Conservation (phyloP, 2,888 invertebrate species). For the Thecophora atra region DNA sequence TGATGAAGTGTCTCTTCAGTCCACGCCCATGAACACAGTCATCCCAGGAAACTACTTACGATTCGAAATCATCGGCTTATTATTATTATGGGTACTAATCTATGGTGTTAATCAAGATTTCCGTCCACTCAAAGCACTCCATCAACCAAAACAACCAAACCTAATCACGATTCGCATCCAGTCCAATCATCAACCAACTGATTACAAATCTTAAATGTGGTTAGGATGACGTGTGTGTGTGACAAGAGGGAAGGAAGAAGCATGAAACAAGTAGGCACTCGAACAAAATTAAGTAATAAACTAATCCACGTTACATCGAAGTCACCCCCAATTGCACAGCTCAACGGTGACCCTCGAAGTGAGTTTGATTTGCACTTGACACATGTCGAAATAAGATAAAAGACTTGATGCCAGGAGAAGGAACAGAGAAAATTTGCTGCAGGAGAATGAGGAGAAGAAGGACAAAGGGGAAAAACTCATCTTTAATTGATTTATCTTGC, state of each 20-base stretch:
- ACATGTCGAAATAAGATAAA: constrained; percentile 29
- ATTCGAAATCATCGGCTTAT: background rate
- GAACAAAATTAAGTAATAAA: constrained; percentile 13
- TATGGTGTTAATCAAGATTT: background rate
- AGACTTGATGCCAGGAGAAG: background rate
- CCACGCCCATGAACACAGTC: no score
- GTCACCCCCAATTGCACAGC: background rate
- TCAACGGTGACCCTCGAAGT: constrained; percentile 30
- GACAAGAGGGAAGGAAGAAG: background rate
- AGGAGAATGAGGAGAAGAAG: background rate
- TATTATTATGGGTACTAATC: no score
- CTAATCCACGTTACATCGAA: constrained; percentile 18
- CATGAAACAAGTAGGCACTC: background rate
- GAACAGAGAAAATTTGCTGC: no score
- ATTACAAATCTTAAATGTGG: constrained; percentile 11
- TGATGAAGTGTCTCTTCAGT: no score
- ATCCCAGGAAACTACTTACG: no score
- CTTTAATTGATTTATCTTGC: constrained; percentile 37
- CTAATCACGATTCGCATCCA: background rate
- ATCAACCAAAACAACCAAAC: background rate
- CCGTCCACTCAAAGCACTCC: background rate
- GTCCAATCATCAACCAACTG: background rate
- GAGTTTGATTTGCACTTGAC: constrained; percentile 38
- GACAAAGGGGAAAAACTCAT: constrained; percentile 7
- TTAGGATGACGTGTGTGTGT: constrained; percentile 3